Evolutionary conservation across 2,888 invertebrate species (phyloP), one percentile per base, ranked within the genome.

Genomic region (Tethea ocularis): DNA sequence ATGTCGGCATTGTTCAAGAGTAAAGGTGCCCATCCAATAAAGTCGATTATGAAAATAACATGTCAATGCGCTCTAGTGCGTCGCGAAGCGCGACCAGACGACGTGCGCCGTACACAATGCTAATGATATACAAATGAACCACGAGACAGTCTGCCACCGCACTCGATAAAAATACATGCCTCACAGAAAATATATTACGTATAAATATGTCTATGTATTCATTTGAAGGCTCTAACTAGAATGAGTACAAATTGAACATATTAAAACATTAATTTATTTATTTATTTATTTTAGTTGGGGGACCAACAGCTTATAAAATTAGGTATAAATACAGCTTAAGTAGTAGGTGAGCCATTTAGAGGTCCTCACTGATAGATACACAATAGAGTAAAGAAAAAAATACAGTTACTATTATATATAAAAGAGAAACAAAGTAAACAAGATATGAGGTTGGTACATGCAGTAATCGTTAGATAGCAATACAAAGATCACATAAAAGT

Each of bases 11-110:
- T 62, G 53, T 62, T 53, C 58, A 57, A 26, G 51, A 61, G 54
- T 52, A 57, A 59, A 67, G 61, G 60, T 71, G 64, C 57, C 57
- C 62, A 46, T 56, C 69, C 77, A 71, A 76, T 77, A 67, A 62
- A 74, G 73, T 74, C 80, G 84, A 88, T 87, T 88, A 88, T 88
- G 82, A 85, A 87, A 88, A 88, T 86, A 74, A 71, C 81, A 74
- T 81, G 85, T 86, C 84, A 82, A 53, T 22, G 69, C 62, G 72
- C 72, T 57, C 61, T 66, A 66, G 61, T 57, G 65, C 66, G 69
- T 70, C 64, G 68, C 56, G 70, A 65, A 64, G 55, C 66, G 75
- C 64, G 69, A 67, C 62, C 69, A 67, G 60, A 68, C 66, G 60
- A 68, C 66, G 15, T 24, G 56, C 29, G 54, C 58, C 59, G 63